phyloP scores from a whole-genome alignment of 2,113 vertebrate species.

The Chauna torquata region DNA sequence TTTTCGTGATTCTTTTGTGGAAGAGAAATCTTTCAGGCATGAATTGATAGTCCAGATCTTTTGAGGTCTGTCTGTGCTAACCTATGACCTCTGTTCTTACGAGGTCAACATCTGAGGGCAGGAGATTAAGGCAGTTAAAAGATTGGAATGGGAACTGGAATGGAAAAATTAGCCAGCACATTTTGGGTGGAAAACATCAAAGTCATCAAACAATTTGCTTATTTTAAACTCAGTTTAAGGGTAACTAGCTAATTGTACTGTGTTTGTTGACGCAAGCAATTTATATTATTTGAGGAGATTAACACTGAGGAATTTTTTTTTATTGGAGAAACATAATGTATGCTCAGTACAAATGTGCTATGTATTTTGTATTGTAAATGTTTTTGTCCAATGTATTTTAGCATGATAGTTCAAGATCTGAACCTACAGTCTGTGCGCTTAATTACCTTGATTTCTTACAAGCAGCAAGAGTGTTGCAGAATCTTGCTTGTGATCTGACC shows the following conservation, averaged over 20 bases:
- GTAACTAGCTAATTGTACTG: slow-evolving; percentile 79
- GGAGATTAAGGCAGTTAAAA: slow-evolving; percentile 87
- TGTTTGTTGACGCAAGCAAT: slow-evolving; percentile 66
- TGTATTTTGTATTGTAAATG: not conserved
- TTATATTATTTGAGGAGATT: slow-evolving; percentile 61
- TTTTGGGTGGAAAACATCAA: slow-evolving; percentile 86
- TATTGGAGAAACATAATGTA: not conserved
- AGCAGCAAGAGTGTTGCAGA: not conserved
- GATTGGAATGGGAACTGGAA: slow-evolving; percentile 83
- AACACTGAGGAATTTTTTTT: slow-evolving; percentile 8
- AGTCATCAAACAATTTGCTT: slow-evolving; percentile 83
- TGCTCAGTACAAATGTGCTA: not conserved
- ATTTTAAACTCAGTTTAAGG: slow-evolving; percentile 80
- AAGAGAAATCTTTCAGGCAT: slow-evolving; percentile 83
- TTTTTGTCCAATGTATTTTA: not conserved
- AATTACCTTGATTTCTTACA: not conserved
- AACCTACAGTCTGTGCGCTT: not conserved
- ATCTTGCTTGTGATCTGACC: not conserved
- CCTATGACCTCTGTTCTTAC: slow-evolving; percentile 84
- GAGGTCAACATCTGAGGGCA: slow-evolving; percentile 87
- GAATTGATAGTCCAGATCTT: slow-evolving; percentile 86
- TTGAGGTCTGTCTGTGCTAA: slow-evolving; percentile 84
- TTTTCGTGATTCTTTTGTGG: slow-evolving; percentile 80
- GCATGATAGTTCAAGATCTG: not conserved
- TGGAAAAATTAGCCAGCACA: slow-evolving; percentile 86